Percentiles rank a stretch among this genome's conserved stretches.
These are phyloP conservation scores for Marcusenius ussheri DNA, from an alignment of 2,113 vertebrate genomes.

Conservation along the genomic window DNA sequence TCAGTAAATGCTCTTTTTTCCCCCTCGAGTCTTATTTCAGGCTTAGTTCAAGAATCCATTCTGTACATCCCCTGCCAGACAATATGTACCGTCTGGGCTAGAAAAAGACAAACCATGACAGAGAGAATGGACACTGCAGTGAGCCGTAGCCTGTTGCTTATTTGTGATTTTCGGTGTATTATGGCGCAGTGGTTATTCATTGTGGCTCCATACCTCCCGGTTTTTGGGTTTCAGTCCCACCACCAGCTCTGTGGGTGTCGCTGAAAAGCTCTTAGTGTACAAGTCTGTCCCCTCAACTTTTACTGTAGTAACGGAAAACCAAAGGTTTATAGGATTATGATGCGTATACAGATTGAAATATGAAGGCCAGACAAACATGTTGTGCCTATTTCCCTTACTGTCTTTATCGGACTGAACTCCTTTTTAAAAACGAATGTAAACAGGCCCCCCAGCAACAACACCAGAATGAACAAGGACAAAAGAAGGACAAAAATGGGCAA, in stretches of 20 bases:
- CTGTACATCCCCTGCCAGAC: background rate
- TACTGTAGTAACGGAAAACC: background rate
- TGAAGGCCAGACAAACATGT: background rate
- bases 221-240: background rate
- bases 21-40: background rate
- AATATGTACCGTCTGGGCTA: background rate
- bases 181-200: background rate
- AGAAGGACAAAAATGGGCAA: background rate
- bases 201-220: background rate
- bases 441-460: background rate
- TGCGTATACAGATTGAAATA: background rate
- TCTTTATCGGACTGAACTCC: background rate
- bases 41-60: background rate
- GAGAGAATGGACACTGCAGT: background rate
- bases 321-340: background rate
- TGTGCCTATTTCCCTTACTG: background rate
- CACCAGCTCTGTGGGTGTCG: background rate
- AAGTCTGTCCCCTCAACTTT: background rate
- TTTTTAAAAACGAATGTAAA: background rate
- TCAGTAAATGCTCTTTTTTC: background rate
- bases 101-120: background rate
- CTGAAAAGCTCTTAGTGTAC: background rate
- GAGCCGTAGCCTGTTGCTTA: background rate
- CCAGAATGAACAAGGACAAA: constrained; percentile 4
- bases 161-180: background rate